phyloP scores from a whole-genome alignment of 2,113 vertebrate genomes.

The Salvator merianae region DNA sequence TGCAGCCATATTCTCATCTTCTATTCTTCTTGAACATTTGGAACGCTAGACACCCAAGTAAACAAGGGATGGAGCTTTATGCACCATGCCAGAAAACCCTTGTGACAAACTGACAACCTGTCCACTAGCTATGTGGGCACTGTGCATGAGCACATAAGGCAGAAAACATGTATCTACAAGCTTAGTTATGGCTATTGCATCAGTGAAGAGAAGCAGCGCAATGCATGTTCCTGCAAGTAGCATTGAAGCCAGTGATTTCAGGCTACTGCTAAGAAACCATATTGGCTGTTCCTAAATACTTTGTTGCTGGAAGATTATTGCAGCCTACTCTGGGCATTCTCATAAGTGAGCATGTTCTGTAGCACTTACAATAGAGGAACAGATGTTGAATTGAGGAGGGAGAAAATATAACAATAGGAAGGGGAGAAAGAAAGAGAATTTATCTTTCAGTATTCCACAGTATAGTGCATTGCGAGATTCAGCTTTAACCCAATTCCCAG shows the following conservation, averaged over 20 bases:
- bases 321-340: too few relatives aligned
- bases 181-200: too few relatives aligned
- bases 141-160: too few relatives aligned
- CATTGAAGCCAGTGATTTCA: background rate
- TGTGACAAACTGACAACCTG: too few relatives aligned
- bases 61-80: too few relatives aligned
- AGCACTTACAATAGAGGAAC: constrained; percentile 1
- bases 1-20: too few relatives aligned
- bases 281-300: background rate
- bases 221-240: background rate
- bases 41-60: too few relatives aligned
- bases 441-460: constrained; percentile 15
- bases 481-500: constrained; percentile 49
- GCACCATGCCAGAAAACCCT: too few relatives aligned
- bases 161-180: too few relatives aligned
- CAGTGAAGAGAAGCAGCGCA: too few relatives aligned
- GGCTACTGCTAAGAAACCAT: too few relatives aligned
- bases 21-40: too few relatives aligned
- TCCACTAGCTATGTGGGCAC: background rate
- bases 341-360: background rate
- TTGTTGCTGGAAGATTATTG: background rate
- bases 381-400: background rate
- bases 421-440: background rate
- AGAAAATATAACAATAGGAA: background rate
- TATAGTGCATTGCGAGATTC: constrained; percentile 33